Conservation (phyloP, 2,888 invertebrate species). For the Diarsia dahlii region DNA sequence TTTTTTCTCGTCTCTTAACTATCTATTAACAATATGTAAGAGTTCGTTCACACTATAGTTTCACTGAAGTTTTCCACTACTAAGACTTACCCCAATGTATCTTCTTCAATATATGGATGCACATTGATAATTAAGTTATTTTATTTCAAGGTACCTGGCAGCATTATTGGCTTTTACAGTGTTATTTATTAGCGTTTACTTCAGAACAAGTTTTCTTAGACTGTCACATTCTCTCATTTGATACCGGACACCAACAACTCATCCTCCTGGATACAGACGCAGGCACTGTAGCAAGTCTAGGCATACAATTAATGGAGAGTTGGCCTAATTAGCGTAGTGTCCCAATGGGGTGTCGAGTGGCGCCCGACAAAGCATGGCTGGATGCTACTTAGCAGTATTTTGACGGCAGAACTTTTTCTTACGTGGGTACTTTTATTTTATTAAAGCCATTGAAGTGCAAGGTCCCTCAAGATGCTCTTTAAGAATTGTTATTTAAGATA, state of each 20-base stretch:
- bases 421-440: background rate
- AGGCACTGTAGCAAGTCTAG: constrained; percentile 1
- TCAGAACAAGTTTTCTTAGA: background rate
- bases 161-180: background rate
- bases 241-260: background rate
- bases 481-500: no score
- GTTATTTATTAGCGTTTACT: background rate
- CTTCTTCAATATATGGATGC: no score
- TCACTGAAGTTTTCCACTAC: background rate
- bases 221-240: background rate
- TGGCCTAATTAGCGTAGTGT: constrained; percentile 25
- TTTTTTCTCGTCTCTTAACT: background rate
- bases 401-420: background rate
- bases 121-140: background rate
- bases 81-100: no score
- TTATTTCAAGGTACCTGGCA: background rate
- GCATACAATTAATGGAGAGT: constrained; percentile 29
- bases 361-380: background rate
- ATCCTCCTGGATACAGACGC: background rate
- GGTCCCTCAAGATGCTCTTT: no score
- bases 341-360: constrained; percentile 17
- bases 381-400: background rate
- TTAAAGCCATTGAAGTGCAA: no score
- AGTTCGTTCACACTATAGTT: no score
- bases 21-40: no score